These are phyloP conservation scores for Sphaerophoria taeniata DNA, from an alignment of 2,888 invertebrate genomes.

Conservation along the genomic window DNA sequence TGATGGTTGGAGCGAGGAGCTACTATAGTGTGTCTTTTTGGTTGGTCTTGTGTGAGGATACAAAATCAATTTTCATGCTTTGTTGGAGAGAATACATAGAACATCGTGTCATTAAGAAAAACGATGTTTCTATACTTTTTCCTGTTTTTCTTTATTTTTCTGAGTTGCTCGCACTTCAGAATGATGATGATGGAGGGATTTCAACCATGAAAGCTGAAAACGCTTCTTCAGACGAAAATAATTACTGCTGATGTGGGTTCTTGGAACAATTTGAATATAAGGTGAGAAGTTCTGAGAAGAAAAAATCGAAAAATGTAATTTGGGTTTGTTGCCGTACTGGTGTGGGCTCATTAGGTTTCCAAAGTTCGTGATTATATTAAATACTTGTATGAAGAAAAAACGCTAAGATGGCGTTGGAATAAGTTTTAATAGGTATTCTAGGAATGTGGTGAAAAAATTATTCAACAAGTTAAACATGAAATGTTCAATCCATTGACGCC, in stretches of 20 bases:
- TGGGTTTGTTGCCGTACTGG: too few species aligned
- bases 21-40: not conserved
- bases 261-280: not conserved
- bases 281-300: not conserved
- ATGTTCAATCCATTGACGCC: too few species aligned
- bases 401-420: too few species aligned
- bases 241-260: slow-evolving; percentile 1
- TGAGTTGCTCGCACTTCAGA: not conserved
- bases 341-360: too few species aligned
- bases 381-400: too few species aligned
- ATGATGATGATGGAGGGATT: not conserved
- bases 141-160: not conserved
- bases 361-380: too few species aligned
- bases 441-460: too few species aligned
- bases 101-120: slow-evolving; percentile 20
- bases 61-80: slow-evolving; percentile 36
- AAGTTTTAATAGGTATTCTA: too few species aligned
- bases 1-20: too few species aligned
- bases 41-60: slow-evolving; percentile 10
- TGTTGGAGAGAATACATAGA: slow-evolving; percentile 13
- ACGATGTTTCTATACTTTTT: not conserved
- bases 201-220: not conserved
- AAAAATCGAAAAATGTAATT: not conserved
- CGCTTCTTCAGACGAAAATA: not conserved
- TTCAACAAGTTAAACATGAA: too few species aligned